Base-by-base conservation (phyloP, 2,888 invertebrate genomes). In the Eilema sororculum region DNA sequence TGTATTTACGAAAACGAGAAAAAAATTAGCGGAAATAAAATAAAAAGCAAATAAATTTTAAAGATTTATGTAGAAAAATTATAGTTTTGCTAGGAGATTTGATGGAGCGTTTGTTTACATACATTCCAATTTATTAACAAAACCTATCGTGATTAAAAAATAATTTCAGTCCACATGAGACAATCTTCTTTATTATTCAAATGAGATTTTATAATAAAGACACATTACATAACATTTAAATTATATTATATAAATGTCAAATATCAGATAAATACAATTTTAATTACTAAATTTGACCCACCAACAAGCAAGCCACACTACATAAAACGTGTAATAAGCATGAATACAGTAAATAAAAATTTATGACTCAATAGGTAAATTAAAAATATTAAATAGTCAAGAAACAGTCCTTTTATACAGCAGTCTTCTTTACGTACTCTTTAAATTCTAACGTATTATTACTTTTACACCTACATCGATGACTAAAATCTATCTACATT, bases 1-100 rank as follows among this genome's bases (percentile, higher is more conserved):
- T 88, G 84, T 82, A 77, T 72, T 64, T 78, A 76, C 28, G 71
- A 80, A 77, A 74, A 78, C 65, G 65, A 79, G 78, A 77, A 37
- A 74, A 70, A 65, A 52, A 78, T 77, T 80, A 76, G 74, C 58
- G 52, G 72, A 25, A 69, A 33, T 13, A 41, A 71, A 82, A 81
- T 71, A 68, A 80, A 78, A 81, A 41, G 25, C 65, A 30, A 24
- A 5, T 3, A 57, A 22, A 22, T n/a, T 30, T 52, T 28, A 28
- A 61, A 28, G 41, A 72, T 71, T 74, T 69, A 75, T 75, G 10
- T 69, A 67, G 16, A 65, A 63, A 73, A 74, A 63, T 25, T 46
- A 74, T 73, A 79, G 78, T 74, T 76, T 81, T n/a, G 52, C 68
- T 64, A 70, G 60, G 68, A 67, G 57, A 64, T 52, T 13, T 33